phyloP scores from a whole-genome alignment of 2,888 invertebrate genomes.

The Rhingia campestris region DNA sequence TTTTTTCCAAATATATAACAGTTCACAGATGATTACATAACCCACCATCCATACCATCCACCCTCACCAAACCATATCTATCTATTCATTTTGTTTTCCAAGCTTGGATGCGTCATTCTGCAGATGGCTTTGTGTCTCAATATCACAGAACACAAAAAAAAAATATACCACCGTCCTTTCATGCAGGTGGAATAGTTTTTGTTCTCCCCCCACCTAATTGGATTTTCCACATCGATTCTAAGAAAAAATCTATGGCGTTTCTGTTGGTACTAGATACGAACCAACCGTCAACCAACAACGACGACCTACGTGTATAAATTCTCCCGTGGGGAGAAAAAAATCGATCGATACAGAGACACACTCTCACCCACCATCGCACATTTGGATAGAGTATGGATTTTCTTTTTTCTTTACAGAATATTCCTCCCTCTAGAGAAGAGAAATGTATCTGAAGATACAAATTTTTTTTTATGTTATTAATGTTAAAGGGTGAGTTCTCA shows the following conservation, averaged over 20 bases:
- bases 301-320: conserved; percentile 40
- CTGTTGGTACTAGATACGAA: conserved; percentile 69
- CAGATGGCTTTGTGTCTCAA: conserved; percentile 74
- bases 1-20: conserved; percentile 24
- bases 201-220: conserved; percentile 60
- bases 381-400: conserved; percentile 60
- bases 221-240: conserved; percentile 74
- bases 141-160: conserved; percentile 43
- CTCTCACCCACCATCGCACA: conserved; percentile 65
- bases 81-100: conserved; percentile 42
- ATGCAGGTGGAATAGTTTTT: conserved; percentile 71
- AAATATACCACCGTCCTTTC: conserved; percentile 33
- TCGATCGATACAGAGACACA: conserved; percentile 67
- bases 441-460: conserved; percentile 63
- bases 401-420: conserved; percentile 40
- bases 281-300: too few relatives aligned
- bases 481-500: conserved; percentile 39
- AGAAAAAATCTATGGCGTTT: conserved; percentile 74
- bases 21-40: conserved; percentile 71
- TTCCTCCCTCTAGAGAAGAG: conserved; percentile 46
- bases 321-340: conserved; percentile 46
- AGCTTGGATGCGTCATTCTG: conserved; percentile 73
- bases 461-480: too few relatives aligned
- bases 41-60: conserved; percentile 60
- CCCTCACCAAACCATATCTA: conserved; percentile 51